These are phyloP conservation scores for Xyrauchen texanus DNA, from an alignment of 2,113 vertebrate genomes.

Conservation along the genomic window DNA sequence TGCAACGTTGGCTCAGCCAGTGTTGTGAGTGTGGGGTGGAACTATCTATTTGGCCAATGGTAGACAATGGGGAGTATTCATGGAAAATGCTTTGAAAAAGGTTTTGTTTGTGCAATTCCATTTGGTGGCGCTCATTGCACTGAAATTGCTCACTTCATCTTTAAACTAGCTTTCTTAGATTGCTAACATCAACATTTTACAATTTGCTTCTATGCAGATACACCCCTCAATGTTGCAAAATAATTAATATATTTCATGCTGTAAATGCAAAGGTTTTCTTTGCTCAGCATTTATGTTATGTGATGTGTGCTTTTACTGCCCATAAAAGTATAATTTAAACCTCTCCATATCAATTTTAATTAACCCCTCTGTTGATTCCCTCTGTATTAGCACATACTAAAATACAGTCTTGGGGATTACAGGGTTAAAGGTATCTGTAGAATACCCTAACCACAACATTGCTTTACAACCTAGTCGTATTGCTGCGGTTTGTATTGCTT, in stretches of 20 bases:
- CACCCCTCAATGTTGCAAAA: background rate
- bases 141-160: background rate
- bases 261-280: slow-evolving; percentile 24
- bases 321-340: slow-evolving; percentile 27
- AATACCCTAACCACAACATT: slow-evolving; percentile 20
- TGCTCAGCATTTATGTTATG: slow-evolving; percentile 28
- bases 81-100: background rate
- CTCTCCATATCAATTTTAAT: slow-evolving; percentile 33
- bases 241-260: slow-evolving; percentile 16
- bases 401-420: background rate
- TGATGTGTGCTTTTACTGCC: slow-evolving; percentile 20
- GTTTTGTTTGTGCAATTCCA: background rate
- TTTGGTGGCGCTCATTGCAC: background rate
- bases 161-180: background rate
- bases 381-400: background rate
- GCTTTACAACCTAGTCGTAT: slow-evolving; percentile 41
- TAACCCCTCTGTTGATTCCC: slow-evolving; percentile 28
- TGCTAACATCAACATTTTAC: slow-evolving; percentile 17
- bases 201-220: slow-evolving; percentile 10
- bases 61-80: no score
- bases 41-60: no score
- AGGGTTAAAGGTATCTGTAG: slow-evolving; percentile 39
- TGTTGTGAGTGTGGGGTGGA: no score
- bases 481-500: slow-evolving; percentile 45
- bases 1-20: no score